phyloP scores from a whole-genome alignment of 1,140 invertebrate species.

The Caenorhabditis inopinata region DNA sequence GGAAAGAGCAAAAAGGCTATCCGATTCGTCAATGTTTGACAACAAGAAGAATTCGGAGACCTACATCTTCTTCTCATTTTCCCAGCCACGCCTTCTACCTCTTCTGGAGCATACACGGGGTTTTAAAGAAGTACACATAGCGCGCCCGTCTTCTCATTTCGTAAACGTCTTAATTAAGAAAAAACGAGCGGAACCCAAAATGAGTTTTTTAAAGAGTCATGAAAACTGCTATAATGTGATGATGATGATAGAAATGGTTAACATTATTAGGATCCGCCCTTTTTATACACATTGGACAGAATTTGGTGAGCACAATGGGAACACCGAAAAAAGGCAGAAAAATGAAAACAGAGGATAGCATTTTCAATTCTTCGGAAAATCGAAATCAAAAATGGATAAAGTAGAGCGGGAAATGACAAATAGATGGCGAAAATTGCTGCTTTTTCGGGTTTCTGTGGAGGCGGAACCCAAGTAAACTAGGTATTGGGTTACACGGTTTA shows the following conservation, averaged over 20 bases:
- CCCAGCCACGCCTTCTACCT: neutral
- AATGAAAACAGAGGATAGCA: too few relatives aligned
- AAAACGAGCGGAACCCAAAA: neutral
- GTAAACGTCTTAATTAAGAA: conserved; percentile 7
- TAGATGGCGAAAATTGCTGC: too few relatives aligned
- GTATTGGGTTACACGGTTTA: too few relatives aligned
- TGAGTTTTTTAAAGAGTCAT: neutral
- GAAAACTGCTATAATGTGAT: neutral
- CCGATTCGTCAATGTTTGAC: conserved; percentile 25
- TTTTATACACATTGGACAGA: neutral
- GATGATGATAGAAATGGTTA: neutral
- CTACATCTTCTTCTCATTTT: neutral
- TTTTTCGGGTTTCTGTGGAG: too few relatives aligned
- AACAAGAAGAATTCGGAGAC: neutral
- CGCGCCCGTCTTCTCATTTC: neutral
- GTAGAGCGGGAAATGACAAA: neutral
- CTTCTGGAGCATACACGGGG: neutral
- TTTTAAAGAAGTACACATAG: too few relatives aligned
- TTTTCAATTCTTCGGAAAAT: neutral
- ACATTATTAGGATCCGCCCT: neutral
- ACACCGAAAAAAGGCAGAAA: neutral
- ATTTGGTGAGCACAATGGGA: neutral
- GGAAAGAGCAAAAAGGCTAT: conserved; percentile 19
- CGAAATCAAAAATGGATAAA: too few relatives aligned
- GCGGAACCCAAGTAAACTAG: too few relatives aligned